Evolutionary conservation across 2,113 vertebrate genomes (phyloP).

Genomic region (Hypocryptadius cinnamomeus): DNA sequence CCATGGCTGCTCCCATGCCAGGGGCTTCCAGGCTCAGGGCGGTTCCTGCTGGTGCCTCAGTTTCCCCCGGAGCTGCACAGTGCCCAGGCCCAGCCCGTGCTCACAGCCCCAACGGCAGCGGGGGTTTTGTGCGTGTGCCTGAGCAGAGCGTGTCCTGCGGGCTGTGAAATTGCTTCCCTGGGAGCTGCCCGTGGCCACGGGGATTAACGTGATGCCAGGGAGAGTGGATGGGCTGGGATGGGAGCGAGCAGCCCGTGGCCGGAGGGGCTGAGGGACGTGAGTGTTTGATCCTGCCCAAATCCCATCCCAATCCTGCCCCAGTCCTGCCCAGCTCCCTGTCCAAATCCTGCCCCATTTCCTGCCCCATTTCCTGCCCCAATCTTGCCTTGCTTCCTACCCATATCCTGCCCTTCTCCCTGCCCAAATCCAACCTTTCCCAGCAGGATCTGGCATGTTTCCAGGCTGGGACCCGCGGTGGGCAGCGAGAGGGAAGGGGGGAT

Average conservation of each 20-base stretch:
- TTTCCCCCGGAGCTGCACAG: background rate
- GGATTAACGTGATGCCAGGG: background rate
- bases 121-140: background rate
- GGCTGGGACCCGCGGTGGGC: background rate
- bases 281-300: background rate
- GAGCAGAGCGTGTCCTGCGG: background rate
- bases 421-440: background rate
- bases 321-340: background rate
- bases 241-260: background rate
- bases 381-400: background rate
- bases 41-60: background rate
- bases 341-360: background rate
- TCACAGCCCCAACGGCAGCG: background rate
- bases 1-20: background rate
- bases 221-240: background rate
- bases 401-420: background rate
- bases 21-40: background rate
- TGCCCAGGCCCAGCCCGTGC: background rate
- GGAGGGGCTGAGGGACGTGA: background rate
- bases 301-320: background rate
- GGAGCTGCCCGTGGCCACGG: background rate
- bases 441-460: background rate
- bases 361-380: background rate
- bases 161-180: constrained; percentile 32
- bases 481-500: background rate